Evolutionary conservation across 2,888 invertebrate species (phyloP).

Genomic region (Apantesis nais): DNA sequence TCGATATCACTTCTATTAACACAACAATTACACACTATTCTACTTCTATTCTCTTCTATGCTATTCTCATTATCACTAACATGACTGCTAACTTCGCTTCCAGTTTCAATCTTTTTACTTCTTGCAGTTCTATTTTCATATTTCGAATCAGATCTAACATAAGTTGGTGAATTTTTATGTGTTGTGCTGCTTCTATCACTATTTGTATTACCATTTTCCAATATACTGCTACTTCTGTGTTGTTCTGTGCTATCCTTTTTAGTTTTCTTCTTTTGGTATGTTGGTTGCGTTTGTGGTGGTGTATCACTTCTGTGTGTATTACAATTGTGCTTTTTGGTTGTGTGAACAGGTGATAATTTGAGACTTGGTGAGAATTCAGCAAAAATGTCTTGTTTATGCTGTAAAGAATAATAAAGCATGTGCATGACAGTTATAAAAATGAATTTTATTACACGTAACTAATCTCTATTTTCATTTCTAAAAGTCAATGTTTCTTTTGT

Average conservation of each 20-base stretch:
- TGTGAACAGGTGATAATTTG: constrained; percentile 49
- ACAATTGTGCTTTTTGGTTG: constrained; percentile 61
- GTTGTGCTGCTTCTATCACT: constrained; percentile 6
- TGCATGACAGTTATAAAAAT: not conserved
- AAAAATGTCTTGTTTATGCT: constrained; percentile 79
- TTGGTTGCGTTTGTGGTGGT: constrained; percentile 25
- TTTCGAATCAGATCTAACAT: constrained; percentile 5
- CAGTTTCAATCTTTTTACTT: constrained; percentile 17
- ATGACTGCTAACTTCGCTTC: constrained; percentile 3
- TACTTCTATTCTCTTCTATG: constrained; percentile 26
- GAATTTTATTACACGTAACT: not conserved
- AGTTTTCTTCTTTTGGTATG: constrained; percentile 30
- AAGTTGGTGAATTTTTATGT: constrained; percentile 6
- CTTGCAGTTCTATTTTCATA: constrained; percentile 29
- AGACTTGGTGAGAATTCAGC: constrained; percentile 66
- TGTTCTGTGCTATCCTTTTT: constrained; percentile 25
- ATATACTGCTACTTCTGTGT: constrained; percentile 11
- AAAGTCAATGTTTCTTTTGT: no score
- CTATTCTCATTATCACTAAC: constrained; percentile 10
- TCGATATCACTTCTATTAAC: constrained; percentile 42
- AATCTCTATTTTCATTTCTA: no score
- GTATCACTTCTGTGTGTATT: constrained; percentile 46
- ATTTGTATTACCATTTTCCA: constrained; percentile 22
- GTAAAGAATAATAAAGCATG: constrained; percentile 39
- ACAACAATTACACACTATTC: constrained; percentile 60